These are phyloP conservation scores for Zygaena filipendulae DNA, from an alignment of 2,888 invertebrate genomes.

Conservation along the genomic window DNA sequence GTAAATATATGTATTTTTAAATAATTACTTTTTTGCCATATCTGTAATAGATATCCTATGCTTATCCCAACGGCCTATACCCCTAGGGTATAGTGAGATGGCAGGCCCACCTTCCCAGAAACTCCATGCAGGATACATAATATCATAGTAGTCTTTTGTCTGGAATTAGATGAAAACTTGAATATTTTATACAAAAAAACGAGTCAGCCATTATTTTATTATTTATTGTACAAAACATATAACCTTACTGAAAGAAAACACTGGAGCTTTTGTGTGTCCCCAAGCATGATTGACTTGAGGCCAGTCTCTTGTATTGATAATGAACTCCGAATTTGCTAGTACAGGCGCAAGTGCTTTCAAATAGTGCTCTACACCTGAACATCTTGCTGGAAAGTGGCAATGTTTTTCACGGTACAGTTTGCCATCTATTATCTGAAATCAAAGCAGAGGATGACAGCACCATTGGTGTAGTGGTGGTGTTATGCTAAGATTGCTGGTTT, in stretches of 20 bases:
- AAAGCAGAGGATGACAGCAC: slow-evolving; percentile 4
- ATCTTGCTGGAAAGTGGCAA: slow-evolving; percentile 94
- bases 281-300: slow-evolving; percentile 81
- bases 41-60: slow-evolving; percentile 77
- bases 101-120: slow-evolving; percentile 99
- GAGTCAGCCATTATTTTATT: slow-evolving; percentile 1
- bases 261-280: slow-evolving; percentile 73
- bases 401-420: slow-evolving; percentile 82
- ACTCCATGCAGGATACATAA: slow-evolving; percentile 96
- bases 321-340: slow-evolving; percentile 85
- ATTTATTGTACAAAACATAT: too few species aligned
- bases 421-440: slow-evolving; percentile 85
- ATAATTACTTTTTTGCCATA: slow-evolving; percentile 71
- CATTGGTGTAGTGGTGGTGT: not conserved
- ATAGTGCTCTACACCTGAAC: slow-evolving; percentile 92
- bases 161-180: slow-evolving; percentile 22
- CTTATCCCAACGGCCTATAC: slow-evolving; percentile 93
- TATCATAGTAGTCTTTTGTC: slow-evolving; percentile 85
- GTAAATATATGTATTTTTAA: too few species aligned
- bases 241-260: slow-evolving; percentile 97
- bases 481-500: not conserved
- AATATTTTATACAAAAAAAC: slow-evolving; percentile 1
- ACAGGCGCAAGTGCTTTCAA: slow-evolving; percentile 74
- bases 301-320: slow-evolving; percentile 93
- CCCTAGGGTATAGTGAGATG: slow-evolving; percentile 91